Percentiles rank a stretch among this genome's conserved stretches.
phyloP scores from a whole-genome alignment of 2,888 invertebrate species.

The Griposia aprilina region DNA sequence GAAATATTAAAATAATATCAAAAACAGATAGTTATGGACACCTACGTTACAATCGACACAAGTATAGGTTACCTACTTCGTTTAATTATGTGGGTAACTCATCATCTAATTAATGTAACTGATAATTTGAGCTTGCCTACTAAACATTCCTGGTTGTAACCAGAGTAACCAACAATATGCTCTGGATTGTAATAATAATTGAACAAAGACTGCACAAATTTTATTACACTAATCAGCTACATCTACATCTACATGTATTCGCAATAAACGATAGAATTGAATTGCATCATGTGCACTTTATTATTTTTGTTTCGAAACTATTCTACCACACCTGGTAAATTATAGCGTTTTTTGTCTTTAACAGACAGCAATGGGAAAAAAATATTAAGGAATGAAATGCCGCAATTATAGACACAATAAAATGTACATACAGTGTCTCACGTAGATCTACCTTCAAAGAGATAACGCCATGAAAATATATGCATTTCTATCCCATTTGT shows the following conservation, averaged over 20 bases:
- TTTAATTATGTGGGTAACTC: conserved; percentile 5
- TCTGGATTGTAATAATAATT: not conserved
- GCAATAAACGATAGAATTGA: not conserved
- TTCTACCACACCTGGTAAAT: not conserved
- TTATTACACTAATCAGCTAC: not conserved
- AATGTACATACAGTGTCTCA: not conserved
- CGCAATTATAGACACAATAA: not conserved
- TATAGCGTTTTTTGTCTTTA: not conserved
- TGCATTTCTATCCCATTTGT: not conserved
- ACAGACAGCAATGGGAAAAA: not conserved
- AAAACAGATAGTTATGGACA: conserved; percentile 24
- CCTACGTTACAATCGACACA: conserved; percentile 1
- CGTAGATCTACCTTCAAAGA: not conserved
- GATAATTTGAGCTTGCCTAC: not conserved
- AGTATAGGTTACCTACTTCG: conserved; percentile 1
- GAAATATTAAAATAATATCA: conserved; percentile 39
- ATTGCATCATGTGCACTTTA: not conserved
- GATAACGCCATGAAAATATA: not conserved
- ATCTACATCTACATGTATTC: not conserved
- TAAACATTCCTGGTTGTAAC: not conserved
- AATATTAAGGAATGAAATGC: not conserved
- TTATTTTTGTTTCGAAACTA: not conserved
- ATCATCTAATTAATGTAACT: not conserved
- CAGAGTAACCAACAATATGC: not conserved
- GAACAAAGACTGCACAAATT: not conserved